Base-by-base conservation (phyloP, 2,888 invertebrate species). In the Apodemia hepburni region DNA sequence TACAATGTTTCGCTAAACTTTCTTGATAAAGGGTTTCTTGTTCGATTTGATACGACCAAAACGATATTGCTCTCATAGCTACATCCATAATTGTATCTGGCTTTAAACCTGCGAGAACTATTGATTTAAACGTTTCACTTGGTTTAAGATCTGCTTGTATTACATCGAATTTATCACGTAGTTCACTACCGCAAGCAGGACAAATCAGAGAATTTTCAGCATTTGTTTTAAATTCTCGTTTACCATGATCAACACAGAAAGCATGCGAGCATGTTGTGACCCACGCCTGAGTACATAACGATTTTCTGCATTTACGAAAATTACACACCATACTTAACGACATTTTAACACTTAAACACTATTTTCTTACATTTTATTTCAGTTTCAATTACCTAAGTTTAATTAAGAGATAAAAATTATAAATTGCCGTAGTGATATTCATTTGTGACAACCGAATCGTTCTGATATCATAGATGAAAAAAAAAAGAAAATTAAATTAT, bases 241-340 rank as follows among this genome's bases (percentile, higher is more conserved):
- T 89, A 8, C 92, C 92, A 68, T 92, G 92, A 70, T 92, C 92
- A 54, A 85, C 81, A 70, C 92, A 92, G 80, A 92, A 92, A 68
- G 92, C 92, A 72, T 92, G 92, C 51, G 92, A 92, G 80, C 92
- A 92, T 62, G 90, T 90, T 60, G 92, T 92, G 49, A 92, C 90
- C 89, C 92, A 92, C 58, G 92, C 92, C 74, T 90, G 83, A 74
- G 73, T 85, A 64, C 84, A 76, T 69, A 93, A 74, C 58, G 87
- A 74, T 78, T 82, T 87, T 78, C 92, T 81, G 70, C 92, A 92
- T 77, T 90, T 92, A 64, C 88, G 85, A 78, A 87, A 91, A 81
- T 92, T 93, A 73, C 92, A 92, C 59, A 90, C 80, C 71, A 92
- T 89, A 71, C 91, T 84, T 76, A 90, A 77, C 59, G 81, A 75